phyloP scores from a whole-genome alignment of 1,140 invertebrate genomes.

The Brachionus paranguensis region DNA sequence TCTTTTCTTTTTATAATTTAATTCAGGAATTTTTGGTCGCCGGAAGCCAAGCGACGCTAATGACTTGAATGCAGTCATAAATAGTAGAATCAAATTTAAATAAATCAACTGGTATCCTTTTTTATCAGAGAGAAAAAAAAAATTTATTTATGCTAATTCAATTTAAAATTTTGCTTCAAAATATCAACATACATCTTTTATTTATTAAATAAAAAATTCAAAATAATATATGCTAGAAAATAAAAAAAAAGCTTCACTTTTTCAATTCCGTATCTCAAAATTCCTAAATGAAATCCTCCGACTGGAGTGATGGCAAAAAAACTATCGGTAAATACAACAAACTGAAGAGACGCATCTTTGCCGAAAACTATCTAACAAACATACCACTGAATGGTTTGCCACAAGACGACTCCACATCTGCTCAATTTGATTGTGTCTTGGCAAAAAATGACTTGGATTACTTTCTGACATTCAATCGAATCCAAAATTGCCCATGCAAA shows the following conservation, averaged over 20 bases:
- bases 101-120: background rate
- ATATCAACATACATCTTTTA: background rate
- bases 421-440: background rate
- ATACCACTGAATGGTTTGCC: background rate
- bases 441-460: constrained; percentile 1
- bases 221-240: background rate
- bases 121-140: background rate
- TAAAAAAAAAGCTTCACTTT: background rate
- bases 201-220: background rate
- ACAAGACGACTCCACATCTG: background rate
- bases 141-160: background rate
- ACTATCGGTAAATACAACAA: background rate
- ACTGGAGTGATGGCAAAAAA: background rate
- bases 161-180: background rate
- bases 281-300: background rate
- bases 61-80: too few relatives aligned
- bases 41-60: too few relatives aligned
- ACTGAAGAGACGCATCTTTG: background rate
- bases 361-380: background rate
- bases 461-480: constrained; percentile 4
- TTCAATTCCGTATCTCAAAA: background rate
- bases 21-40: too few relatives aligned
- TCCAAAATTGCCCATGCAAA: background rate
- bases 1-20: too few relatives aligned
- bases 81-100: background rate